These are phyloP conservation scores for Siniperca knerii DNA, from an alignment of 2,113 vertebrate genomes.

Conservation along the genomic window DNA sequence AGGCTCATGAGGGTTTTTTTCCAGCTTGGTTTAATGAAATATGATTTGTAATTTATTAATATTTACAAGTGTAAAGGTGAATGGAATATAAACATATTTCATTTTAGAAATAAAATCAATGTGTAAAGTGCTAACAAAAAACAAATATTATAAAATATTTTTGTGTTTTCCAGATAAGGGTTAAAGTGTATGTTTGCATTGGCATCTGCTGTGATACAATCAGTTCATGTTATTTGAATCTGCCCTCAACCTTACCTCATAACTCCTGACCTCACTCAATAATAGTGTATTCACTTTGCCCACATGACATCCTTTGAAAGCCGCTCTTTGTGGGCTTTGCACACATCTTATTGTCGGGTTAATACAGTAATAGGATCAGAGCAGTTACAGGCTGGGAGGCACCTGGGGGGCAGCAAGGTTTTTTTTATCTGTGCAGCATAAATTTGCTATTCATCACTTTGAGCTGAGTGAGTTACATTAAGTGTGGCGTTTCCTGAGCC, in stretches of 20 bases:
- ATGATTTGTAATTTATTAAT: background rate
- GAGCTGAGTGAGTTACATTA: constrained; percentile 34
- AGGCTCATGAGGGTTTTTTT: background rate
- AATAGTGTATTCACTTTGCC: constrained; percentile 26
- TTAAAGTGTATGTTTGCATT: background rate
- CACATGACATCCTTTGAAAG: too few relatives aligned
- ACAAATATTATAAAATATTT: background rate
- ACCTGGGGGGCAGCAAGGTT: background rate
- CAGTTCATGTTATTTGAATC: constrained; percentile 16
- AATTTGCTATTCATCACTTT: constrained; percentile 38
- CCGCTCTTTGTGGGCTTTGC: constrained; percentile 29
- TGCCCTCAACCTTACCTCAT: constrained; percentile 35
- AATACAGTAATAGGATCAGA: constrained; percentile 43
- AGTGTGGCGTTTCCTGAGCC: constrained; percentile 4
- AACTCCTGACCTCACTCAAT: constrained; percentile 16
- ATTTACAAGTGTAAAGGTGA: background rate
- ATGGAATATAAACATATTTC: background rate
- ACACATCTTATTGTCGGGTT: constrained; percentile 26
- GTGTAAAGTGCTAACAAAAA: background rate
- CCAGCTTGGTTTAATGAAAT: background rate
- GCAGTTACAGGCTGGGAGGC: constrained; percentile 15
- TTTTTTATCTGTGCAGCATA: constrained; percentile 21
- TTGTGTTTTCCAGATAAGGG: background rate
- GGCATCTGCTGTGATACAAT: background rate
- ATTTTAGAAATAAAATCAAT: background rate